Evolutionary conservation across 1,140 invertebrate species (phyloP).

Genomic region (Drosophila nasuta): DNA sequence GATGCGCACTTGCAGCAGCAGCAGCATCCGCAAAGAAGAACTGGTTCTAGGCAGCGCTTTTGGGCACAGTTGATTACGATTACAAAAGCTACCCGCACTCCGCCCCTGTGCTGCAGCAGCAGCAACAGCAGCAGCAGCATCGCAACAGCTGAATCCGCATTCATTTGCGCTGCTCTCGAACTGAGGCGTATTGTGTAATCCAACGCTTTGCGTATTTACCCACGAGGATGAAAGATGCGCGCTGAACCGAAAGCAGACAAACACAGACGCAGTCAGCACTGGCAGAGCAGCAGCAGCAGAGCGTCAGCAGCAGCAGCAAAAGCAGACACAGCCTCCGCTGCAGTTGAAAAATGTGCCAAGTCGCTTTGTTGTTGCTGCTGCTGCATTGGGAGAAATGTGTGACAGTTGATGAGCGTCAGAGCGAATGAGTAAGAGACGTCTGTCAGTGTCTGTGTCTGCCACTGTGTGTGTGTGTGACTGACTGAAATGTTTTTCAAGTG

Average conservation of each 20-base stretch:
- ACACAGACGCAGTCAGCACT: conserved; percentile 59
- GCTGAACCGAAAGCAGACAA: conserved; percentile 77
- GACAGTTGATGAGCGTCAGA: conserved; percentile 80
- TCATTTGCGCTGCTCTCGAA: conserved; percentile 41
- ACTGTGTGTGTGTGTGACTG: conserved; percentile 51
- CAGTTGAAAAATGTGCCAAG: conserved; percentile 76
- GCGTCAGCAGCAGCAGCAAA: conserved; percentile 11
- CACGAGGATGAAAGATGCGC: conserved; percentile 81
- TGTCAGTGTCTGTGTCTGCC: conserved; percentile 18
- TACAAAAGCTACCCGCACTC: background rate
- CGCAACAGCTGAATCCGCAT: conserved; percentile 34
- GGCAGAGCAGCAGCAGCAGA: conserved; percentile 14
- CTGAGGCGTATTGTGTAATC: conserved; percentile 72
- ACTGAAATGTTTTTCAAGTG: conserved; percentile 83
- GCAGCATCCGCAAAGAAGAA: conserved; percentile 21
- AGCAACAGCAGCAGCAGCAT: background rate
- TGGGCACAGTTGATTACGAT: conserved; percentile 35
- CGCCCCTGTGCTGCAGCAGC: background rate
- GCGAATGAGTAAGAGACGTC: conserved; percentile 72
- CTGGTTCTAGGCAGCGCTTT: conserved; percentile 52
- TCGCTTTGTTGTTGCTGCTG: conserved; percentile 49
- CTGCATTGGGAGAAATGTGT: conserved; percentile 76
- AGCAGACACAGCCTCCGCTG: conserved; percentile 38
- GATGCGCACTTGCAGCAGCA: conserved; percentile 10
- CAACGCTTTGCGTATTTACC: conserved; percentile 81